A percentile compares a stretch with the other conserved stretches of the same genome.
Conservation (phyloP, 1,140 invertebrate genomes). For the Caenorhabditis remanei region DNA sequence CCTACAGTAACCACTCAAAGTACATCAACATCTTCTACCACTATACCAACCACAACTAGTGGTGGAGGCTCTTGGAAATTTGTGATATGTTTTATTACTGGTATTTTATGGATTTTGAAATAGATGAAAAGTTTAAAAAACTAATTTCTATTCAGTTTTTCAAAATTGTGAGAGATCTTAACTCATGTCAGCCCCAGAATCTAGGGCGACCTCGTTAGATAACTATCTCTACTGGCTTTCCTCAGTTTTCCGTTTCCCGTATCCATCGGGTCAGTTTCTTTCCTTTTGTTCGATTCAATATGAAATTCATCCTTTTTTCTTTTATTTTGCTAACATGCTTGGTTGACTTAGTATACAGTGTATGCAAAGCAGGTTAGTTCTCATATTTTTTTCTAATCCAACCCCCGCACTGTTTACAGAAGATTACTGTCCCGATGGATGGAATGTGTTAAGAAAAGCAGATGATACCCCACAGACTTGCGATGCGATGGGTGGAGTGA, state of each 20-base stretch:
- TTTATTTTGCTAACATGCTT: not conserved
- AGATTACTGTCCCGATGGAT: conserved; percentile 37
- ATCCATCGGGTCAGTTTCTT: not conserved
- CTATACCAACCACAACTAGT: not conserved
- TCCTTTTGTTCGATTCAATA: not conserved
- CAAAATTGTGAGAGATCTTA: no score
- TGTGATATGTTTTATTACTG: not conserved
- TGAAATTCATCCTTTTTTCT: not conserved
- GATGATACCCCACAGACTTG: conserved; percentile 49
- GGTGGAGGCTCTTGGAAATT: not conserved
- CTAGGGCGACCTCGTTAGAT: conserved; percentile 11
- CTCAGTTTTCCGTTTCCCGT: no score
- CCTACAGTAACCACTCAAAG: not conserved
- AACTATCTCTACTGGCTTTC: not conserved
- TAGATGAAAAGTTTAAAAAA: not conserved
- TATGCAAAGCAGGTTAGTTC: conserved; percentile 39
- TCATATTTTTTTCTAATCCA: not conserved
- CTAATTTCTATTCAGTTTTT: no score
- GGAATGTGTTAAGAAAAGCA: conserved; percentile 44
- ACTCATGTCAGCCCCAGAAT: not conserved
- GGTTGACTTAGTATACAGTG: conserved; percentile 22
- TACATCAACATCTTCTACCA: not conserved
- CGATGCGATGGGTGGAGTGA: conserved; percentile 34
- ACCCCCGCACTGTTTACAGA: conserved; percentile 7
- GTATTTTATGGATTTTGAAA: not conserved